Evolutionary conservation across 1,140 invertebrate species (phyloP).

Genomic region (Anoplolepis gracilipes): DNA sequence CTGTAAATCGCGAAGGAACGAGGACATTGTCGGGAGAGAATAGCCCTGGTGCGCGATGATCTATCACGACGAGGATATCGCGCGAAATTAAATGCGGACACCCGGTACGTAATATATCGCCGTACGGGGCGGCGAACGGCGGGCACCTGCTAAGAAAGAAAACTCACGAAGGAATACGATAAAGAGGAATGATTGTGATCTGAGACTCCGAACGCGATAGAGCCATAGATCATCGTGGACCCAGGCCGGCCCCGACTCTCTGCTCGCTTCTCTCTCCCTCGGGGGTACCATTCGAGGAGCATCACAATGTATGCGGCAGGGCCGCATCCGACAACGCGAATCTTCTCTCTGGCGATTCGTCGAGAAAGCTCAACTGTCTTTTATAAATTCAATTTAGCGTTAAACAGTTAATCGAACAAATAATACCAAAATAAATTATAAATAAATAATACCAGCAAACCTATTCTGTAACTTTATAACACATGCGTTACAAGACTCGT

Average conservation of each 20-base stretch:
- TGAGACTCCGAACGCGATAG: slow-evolving; percentile 80
- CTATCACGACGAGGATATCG: slow-evolving; percentile 48
- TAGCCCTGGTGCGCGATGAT: background rate
- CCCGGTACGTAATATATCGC: slow-evolving; percentile 76
- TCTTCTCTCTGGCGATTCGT: slow-evolving; percentile 50
- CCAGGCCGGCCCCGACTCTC: slow-evolving; percentile 64
- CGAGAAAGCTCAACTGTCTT: background rate
- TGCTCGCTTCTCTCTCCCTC: slow-evolving; percentile 66
- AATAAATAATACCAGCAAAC: too few species aligned
- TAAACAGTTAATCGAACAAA: too few species aligned
- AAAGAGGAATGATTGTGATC: slow-evolving; percentile 81
- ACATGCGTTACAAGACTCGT: too few species aligned
- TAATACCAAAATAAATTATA: too few species aligned
- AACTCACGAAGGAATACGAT: slow-evolving; percentile 78
- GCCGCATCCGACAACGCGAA: slow-evolving; percentile 69
- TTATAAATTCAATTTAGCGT: background rate
- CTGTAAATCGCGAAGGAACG: background rate
- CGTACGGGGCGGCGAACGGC: slow-evolving; percentile 33
- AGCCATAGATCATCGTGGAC: slow-evolving; percentile 81
- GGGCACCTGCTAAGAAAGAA: slow-evolving; percentile 78
- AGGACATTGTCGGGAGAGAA: background rate
- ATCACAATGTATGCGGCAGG: slow-evolving; percentile 73
- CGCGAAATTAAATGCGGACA: slow-evolving; percentile 68
- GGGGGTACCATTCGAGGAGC: slow-evolving; percentile 68
- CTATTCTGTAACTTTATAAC: too few species aligned